Conservation (phyloP, 2,888 invertebrate genomes). For the Trissoscelio sp. region DNA sequence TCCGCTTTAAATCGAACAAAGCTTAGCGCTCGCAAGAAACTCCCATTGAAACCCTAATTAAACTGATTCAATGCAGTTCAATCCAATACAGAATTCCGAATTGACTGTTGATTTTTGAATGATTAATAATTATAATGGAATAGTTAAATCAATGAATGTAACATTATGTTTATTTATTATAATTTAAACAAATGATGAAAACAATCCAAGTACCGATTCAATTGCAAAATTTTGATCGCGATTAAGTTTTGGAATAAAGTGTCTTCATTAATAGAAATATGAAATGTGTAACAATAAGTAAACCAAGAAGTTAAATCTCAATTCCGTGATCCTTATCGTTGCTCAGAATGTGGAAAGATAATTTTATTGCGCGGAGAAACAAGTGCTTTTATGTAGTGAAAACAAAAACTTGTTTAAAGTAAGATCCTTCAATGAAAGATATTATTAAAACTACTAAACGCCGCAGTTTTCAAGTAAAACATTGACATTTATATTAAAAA, state of each 20-base stretch:
- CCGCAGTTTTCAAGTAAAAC: background rate
- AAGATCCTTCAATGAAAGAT: background rate
- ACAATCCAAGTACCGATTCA: too few relatives aligned
- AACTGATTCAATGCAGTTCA: conserved; percentile 27
- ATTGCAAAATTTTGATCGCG: too few relatives aligned
- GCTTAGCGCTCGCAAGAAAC: conserved; percentile 20
- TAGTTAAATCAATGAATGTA: too few relatives aligned
- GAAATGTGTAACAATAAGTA: background rate
- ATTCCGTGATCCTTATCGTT: background rate
- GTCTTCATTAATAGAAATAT: too few relatives aligned
- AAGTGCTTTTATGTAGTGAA: conserved; percentile 7
- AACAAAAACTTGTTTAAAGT: conserved; percentile 5
- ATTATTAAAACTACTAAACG: background rate
- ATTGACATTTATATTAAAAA: background rate
- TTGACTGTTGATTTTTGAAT: background rate
- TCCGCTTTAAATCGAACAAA: conserved; percentile 43
- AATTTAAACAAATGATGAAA: too few relatives aligned
- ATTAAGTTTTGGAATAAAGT: too few relatives aligned
- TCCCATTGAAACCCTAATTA: conserved; percentile 35
- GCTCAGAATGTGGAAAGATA: conserved; percentile 4
- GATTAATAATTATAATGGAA: too few relatives aligned
- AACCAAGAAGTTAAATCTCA: background rate
- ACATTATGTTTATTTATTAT: too few relatives aligned
- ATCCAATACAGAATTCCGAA: conserved; percentile 1
- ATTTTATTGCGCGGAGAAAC: conserved; percentile 4